A percentile compares a stretch with the other conserved stretches of the same genome.
phyloP scores from a whole-genome alignment of 92 coral and sea anemone genomes.

The Micromussa lordhowensis region DNA sequence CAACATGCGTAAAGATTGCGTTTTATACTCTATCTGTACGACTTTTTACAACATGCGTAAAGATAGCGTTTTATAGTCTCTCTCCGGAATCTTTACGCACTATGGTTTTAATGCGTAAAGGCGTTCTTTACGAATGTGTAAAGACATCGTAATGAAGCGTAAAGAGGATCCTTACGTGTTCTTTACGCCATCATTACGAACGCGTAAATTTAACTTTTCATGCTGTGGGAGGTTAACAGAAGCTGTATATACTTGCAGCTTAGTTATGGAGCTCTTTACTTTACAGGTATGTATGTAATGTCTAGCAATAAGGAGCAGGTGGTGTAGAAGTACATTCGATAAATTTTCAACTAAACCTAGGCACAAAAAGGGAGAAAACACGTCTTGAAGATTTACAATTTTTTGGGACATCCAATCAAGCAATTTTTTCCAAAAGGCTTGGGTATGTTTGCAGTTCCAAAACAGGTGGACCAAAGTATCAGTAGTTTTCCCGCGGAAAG shows the following conservation, averaged over 20 bases:
- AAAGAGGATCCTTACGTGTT: too few relatives aligned
- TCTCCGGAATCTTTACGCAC: too few relatives aligned
- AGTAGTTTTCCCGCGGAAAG: neutral
- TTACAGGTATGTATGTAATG: neutral
- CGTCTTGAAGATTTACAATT: neutral
- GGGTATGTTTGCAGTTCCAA: conserved; percentile 19
- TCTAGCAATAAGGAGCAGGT: conserved; percentile 13
- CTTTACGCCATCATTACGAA: too few relatives aligned
- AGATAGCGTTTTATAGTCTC: too few relatives aligned
- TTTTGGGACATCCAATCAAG: conserved; percentile 7
- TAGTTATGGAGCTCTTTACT: neutral
- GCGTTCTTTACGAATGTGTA: too few relatives aligned
- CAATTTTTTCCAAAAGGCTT: neutral
- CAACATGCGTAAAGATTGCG: too few relatives aligned
- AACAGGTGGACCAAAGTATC: conserved; percentile 23
- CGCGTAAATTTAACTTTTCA: too few relatives aligned
- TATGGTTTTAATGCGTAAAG: too few relatives aligned
- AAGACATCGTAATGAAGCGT: too few relatives aligned
- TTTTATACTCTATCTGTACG: too few relatives aligned
- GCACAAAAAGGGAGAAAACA: neutral
- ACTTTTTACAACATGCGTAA: too few relatives aligned
- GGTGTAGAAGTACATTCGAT: neutral
- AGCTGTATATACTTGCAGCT: neutral
- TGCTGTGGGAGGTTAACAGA: too few relatives aligned
- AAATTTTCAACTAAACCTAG: conserved; percentile 6